Percentiles rank a stretch among this genome's conserved stretches.
These are phyloP conservation scores for Champsocephalus esox DNA, from an alignment of 2,797 vertebrate species.

Conservation along the genomic window DNA sequence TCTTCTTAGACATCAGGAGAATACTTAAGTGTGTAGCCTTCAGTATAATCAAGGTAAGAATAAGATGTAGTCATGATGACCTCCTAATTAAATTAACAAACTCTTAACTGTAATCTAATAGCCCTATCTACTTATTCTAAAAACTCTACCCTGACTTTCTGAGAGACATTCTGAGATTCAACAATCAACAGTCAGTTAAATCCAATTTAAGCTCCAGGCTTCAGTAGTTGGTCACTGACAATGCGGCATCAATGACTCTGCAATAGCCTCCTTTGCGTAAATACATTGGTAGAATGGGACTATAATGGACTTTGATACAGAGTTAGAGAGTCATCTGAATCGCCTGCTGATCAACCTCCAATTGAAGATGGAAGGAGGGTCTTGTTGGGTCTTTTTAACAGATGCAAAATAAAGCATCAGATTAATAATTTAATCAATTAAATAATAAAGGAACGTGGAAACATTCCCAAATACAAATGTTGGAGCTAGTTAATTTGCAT, in stretches of 20 bases:
- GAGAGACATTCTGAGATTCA: slow-evolving; percentile 37
- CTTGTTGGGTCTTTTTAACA: slow-evolving; percentile 41
- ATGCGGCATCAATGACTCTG: slow-evolving; percentile 49
- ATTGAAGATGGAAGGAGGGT: slow-evolving; percentile 26
- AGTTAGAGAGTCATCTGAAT: slow-evolving; percentile 41
- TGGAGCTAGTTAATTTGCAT: slow-evolving; percentile 49
- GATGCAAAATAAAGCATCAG: slow-evolving; percentile 21
- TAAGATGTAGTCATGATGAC: slow-evolving; percentile 2
- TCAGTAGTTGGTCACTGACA: slow-evolving; percentile 48
- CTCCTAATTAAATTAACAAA: slow-evolving; percentile 24
- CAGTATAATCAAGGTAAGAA: slow-evolving; percentile 49
- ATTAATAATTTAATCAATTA: slow-evolving; percentile 30
- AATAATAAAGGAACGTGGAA: slow-evolving; percentile 35
- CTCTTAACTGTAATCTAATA: slow-evolving; percentile 7
- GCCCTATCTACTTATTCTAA: slow-evolving; percentile 4
- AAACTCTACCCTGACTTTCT: slow-evolving; percentile 7
- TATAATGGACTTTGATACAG: slow-evolving; percentile 50
- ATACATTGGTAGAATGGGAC: slow-evolving; percentile 48
- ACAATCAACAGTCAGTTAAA: slow-evolving; percentile 64
- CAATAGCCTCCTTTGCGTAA: slow-evolving; percentile 37
- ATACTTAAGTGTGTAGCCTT: slow-evolving; percentile 14
- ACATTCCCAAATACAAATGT: slow-evolving; percentile 39
- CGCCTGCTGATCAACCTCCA: slow-evolving; percentile 26
- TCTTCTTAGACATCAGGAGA: slow-evolving; percentile 28
- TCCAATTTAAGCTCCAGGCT: slow-evolving; percentile 32